These are phyloP conservation scores for Balearica regulorum DNA, from an alignment of 2,797 vertebrate genomes.

Conservation along the genomic window DNA sequence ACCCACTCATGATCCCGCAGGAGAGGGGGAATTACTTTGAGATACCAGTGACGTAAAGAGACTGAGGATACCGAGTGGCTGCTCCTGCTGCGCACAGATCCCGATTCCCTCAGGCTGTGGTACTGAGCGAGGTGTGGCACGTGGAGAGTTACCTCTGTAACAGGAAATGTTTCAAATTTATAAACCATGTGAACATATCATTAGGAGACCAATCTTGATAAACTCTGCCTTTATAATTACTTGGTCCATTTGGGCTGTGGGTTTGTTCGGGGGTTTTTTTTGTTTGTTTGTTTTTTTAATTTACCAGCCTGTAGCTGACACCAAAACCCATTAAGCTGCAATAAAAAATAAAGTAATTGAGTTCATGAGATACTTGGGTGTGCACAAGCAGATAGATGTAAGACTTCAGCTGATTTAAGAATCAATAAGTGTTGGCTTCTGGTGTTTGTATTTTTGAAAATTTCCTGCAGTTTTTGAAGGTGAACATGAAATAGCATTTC, in stretches of 20 bases:
- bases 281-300: background rate
- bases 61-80: background rate
- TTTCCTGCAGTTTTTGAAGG: background rate
- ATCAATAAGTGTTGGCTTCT: background rate
- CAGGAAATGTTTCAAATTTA: background rate
- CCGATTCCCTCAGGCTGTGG: background rate
- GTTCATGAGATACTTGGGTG: background rate
- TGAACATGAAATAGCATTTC: background rate
- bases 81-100: background rate
- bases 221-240: background rate
- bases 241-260: background rate
- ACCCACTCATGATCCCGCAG: fast-evolving
- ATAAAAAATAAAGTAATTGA: background rate
- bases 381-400: background rate
- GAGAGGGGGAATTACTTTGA: background rate
- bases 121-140: background rate
- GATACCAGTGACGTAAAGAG: background rate
- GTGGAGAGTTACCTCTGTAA: background rate
- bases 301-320: background rate
- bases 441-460: background rate
- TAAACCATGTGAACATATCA: background rate
- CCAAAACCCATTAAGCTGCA: background rate
- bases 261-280: background rate
- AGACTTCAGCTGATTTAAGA: background rate
- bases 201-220: background rate